Conservation (phyloP, 1,140 invertebrate species). For the Zaprionus kolodkinae region DNA sequence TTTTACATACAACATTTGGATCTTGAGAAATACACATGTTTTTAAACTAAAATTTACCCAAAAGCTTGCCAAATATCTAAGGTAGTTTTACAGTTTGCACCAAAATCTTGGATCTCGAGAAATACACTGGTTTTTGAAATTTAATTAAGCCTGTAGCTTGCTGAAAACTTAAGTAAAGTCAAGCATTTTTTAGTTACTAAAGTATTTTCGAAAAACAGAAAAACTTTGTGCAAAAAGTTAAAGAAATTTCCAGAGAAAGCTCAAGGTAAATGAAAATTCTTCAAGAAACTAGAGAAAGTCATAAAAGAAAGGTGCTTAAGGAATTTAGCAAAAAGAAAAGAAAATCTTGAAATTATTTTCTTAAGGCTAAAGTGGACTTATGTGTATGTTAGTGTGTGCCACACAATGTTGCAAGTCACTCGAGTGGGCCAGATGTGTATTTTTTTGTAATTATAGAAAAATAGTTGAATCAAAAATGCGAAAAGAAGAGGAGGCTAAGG, state of each 20-base stretch:
- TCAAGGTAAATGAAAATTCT: background rate
- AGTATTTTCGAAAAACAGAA: background rate
- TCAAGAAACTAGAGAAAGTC: background rate
- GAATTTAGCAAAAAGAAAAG: background rate
- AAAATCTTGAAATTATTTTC: conserved; percentile 6
- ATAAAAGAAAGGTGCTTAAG: background rate
- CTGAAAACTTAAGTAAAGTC: background rate
- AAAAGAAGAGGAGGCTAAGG: background rate
- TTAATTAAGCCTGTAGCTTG: background rate
- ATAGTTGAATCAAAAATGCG: conserved; percentile 31
- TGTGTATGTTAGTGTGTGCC: background rate
- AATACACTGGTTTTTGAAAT: background rate
- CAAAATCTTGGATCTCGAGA: background rate
- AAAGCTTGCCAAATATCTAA: background rate
- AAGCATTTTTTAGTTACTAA: background rate
- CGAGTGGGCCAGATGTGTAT: background rate
- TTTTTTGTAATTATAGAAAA: conserved; percentile 37
- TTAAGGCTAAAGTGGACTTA: conserved; percentile 22
- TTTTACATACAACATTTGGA: too few relatives aligned
- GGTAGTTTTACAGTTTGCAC: too few relatives aligned
- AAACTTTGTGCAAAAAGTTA: background rate
- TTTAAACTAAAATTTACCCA: background rate
- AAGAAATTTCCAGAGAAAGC: background rate
- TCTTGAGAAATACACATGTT: background rate
- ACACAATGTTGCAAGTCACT: conserved; percentile 2